Evolutionary conservation across 23 tunicate species (phyloP), one percentile per base, ranked within the genome.

Genomic region (Phallusia fumigata): DNA sequence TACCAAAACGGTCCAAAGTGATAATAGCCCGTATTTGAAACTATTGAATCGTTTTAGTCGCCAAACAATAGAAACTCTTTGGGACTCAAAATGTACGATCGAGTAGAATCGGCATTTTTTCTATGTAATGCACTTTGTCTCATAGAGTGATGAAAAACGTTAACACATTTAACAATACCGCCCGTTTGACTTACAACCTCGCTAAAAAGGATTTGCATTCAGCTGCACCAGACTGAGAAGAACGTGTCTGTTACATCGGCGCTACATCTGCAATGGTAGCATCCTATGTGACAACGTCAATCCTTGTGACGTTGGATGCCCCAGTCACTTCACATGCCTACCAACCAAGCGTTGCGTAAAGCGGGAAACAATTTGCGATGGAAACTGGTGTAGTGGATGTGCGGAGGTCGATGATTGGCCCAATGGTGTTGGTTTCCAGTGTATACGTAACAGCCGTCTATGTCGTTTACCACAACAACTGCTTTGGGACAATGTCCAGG

Each of bases 261-360:
- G 75, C 44, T 81, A 84, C 44, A 65, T 92, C 53, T 92, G 97
- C 49, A 77, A 80, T 35, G 84, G 86, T 19, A 72, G 16, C 0
- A 76, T 87, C 44, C 36, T 51, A 30, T 93, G 98, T 73, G 22
- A 77, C 26, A 87, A 88, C 73, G 40, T 88, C 2, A 45, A 89
- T 5, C 98, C 93, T 3, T 93, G 98, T 85, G 90, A 88, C 51
- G 80, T 91, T 3, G 81, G 77, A 36, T 91, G 96, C 53, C 3
- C 80, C 22, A 51, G 83, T 49, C 10, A 40, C 47, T 40, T 3
- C 47, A 5, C 5, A 10, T 40, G 47, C 47, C 5, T 40, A 10
- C 5, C 5, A 5, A 40, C 47, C 47, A 40, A 40, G 10, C 32
- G 11, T n/a, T 86, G 84, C 36, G 64, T 65, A 15, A 44, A 16